These are phyloP conservation scores for Orchesella flavescens DNA, from an alignment of 2,888 invertebrate species.

Conservation along the genomic window DNA sequence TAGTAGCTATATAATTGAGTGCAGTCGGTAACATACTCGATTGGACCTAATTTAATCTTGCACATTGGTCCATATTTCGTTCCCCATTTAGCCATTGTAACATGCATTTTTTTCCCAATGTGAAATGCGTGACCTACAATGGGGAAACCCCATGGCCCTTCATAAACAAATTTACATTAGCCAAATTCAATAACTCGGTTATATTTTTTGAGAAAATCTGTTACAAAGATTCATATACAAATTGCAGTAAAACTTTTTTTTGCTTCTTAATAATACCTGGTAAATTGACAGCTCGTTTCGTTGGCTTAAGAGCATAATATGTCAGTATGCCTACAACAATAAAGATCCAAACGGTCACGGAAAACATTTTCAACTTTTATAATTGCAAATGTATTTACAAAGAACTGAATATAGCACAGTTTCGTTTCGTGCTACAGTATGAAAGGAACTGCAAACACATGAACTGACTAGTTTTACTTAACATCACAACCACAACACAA, in stretches of 20 bases:
- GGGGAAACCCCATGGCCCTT: slow-evolving; percentile 46
- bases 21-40: too few species aligned
- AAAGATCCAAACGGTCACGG: background rate
- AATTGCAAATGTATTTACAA: too few species aligned
- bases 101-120: background rate
- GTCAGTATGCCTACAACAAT: background rate
- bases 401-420: too few species aligned
- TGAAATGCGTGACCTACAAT: slow-evolving; percentile 31
- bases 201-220: background rate
- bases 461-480: too few species aligned
- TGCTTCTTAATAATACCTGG: slow-evolving; percentile 27
- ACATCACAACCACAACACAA: too few species aligned
- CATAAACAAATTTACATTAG: background rate
- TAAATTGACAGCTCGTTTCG: slow-evolving; percentile 1
- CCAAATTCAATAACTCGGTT: slow-evolving; percentile 4
- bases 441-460: too few species aligned
- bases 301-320: slow-evolving; percentile 2
- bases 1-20: too few species aligned
- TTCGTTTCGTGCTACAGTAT: too few species aligned
- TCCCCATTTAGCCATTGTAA: slow-evolving; percentile 40
- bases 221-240: background rate
- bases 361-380: slow-evolving; percentile 17
- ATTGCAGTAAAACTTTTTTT: background rate
- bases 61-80: slow-evolving; percentile 45
- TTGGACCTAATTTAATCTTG: slow-evolving; percentile 19